Conservation (phyloP, 1,140 invertebrate species). For the Drosophila arawakana region DNA sequence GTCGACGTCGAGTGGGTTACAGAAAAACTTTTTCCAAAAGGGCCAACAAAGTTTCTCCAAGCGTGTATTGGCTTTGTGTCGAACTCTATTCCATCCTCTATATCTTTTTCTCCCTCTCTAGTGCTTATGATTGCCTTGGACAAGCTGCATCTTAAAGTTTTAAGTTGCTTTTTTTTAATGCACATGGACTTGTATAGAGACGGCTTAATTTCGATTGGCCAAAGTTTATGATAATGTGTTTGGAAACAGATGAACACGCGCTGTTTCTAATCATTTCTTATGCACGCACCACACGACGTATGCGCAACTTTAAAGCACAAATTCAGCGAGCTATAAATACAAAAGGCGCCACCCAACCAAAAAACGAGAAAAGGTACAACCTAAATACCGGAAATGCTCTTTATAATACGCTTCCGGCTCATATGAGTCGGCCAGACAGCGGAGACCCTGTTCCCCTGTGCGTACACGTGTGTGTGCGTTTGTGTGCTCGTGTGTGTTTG, state of each 20-base stretch:
- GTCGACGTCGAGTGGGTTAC: constrained; percentile 43
- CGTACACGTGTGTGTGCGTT: not conserved
- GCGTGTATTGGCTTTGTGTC: constrained; percentile 46
- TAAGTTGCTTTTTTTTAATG: constrained; percentile 47
- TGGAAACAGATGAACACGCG: constrained; percentile 23
- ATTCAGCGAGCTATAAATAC: constrained; percentile 62
- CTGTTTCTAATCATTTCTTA: constrained; percentile 52
- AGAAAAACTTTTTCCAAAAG: constrained; percentile 20
- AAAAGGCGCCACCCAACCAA: constrained; percentile 1
- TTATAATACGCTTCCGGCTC: constrained; percentile 80
- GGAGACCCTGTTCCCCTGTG: not conserved
- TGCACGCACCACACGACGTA: constrained; percentile 31
- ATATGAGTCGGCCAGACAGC: constrained; percentile 63
- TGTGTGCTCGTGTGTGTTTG: constrained; percentile 21
- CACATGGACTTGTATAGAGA: constrained; percentile 17
- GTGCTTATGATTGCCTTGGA: constrained; percentile 63
- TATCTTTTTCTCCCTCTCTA: not conserved
- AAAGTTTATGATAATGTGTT: constrained; percentile 47
- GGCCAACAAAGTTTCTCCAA: constrained; percentile 36
- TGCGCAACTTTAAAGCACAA: constrained; percentile 49
- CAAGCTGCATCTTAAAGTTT: constrained; percentile 46
- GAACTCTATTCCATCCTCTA: not conserved
- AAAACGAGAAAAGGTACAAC: constrained; percentile 34
- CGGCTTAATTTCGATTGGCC: constrained; percentile 67
- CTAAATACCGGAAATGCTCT: constrained; percentile 80